Evolutionary conservation across 2,797 vertebrate species (phyloP).

Genomic region (Acomys russatus): DNA sequence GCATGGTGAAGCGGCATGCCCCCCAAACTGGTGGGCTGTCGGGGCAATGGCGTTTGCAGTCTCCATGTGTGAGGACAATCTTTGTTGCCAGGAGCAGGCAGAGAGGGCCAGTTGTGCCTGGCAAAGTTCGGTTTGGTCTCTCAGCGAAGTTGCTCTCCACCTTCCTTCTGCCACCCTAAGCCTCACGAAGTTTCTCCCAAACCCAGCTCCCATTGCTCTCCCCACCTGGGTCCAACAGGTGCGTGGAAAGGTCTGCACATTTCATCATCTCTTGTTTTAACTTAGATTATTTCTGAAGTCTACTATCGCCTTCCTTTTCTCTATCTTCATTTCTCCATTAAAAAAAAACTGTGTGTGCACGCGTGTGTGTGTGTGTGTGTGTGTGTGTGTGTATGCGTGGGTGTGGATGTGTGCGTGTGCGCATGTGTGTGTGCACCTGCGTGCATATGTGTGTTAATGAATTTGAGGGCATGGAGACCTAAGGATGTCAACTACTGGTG

Average conservation of each 20-base stretch:
- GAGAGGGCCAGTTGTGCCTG: accelerated
- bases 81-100: accelerated
- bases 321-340: background rate
- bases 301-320: accelerated
- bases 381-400: background rate
- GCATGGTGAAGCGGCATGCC: accelerated
- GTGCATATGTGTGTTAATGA: background rate
- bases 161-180: accelerated
- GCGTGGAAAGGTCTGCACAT: too few relatives aligned
- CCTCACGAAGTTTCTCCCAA: accelerated
- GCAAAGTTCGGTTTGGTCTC: accelerated
- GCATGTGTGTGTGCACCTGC: too few relatives aligned
- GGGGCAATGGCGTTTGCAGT: accelerated
- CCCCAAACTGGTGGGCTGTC: accelerated
- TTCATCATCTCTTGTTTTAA: background rate
- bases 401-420: too few relatives aligned
- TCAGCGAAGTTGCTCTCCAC: accelerated
- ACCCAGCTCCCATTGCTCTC: background rate
- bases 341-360: too few relatives aligned
- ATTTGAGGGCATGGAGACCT: background rate
- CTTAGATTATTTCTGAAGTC: accelerated
- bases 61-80: background rate
- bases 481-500: background rate
- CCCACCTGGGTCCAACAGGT: accelerated
- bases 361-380: background rate